These are phyloP conservation scores for Psettodes erumei DNA, from an alignment of 2,113 vertebrate species.

Conservation along the genomic window DNA sequence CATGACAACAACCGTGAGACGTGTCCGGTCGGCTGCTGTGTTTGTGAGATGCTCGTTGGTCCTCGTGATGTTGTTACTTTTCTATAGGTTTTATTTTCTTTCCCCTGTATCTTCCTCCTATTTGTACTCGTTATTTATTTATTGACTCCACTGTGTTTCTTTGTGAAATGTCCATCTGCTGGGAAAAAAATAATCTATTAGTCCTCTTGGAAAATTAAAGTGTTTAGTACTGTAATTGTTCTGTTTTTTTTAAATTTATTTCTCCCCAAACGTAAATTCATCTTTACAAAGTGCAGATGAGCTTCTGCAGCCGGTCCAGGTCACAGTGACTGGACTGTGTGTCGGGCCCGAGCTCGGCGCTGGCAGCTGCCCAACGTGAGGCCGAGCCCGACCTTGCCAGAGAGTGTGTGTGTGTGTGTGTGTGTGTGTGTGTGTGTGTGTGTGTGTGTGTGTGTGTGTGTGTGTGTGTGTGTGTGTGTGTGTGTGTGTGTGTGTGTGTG, in stretches of 20 bases:
- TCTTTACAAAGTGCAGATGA: background rate
- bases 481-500: background rate
- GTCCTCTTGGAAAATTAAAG: conserved; percentile 67
- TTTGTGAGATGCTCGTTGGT: conserved; percentile 43
- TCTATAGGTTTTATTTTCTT: conserved; percentile 38
- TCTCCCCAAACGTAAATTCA: background rate
- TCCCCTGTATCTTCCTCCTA: conserved; percentile 44
- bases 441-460: conserved; percentile 9
- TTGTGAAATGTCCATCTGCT: conserved; percentile 62
- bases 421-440: background rate
- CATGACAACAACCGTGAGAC: background rate
- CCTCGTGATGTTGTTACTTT: conserved; percentile 42
- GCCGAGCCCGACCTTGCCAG: conserved; percentile 18
- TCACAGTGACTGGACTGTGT: background rate
- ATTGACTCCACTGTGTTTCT: conserved; percentile 58
- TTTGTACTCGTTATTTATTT: conserved; percentile 61
- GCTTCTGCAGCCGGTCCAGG: background rate
- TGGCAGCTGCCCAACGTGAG: conserved; percentile 5
- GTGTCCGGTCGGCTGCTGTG: conserved; percentile 56
- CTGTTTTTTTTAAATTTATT: background rate
- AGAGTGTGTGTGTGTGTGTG: background rate
- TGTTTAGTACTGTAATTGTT: conserved; percentile 51
- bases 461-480: conserved; percentile 9
- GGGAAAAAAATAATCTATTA: conserved; percentile 25
- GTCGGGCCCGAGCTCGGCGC: background rate